Base-by-base conservation (phyloP, 2,888 invertebrate species). In the Panzeria rudis region DNA sequence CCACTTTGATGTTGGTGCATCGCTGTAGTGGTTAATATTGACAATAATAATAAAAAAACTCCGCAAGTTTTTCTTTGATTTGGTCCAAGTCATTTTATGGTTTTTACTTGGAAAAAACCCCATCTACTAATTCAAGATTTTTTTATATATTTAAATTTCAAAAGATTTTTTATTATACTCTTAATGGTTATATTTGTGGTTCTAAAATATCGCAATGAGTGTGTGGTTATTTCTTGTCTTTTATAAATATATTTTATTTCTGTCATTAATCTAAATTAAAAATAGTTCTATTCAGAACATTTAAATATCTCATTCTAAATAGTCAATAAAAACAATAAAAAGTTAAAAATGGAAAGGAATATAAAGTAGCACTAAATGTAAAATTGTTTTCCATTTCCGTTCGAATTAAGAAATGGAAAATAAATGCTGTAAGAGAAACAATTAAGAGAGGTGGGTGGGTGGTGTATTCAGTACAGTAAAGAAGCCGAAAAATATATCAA, bases 361-460 rank as follows among this genome's bases (percentile, higher is more conserved):
- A 41, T 3, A 41, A 41, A 41, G 9, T 15, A 41, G 56, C 25
- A 56, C 11, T 41, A 23, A 52, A 44, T 64, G 66, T 54, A 32
- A 59, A 68, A 61, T 20, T 61, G 59, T 56, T 69, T 78, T 61
- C 61, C 52, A 52, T 69, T 69, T 78, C 52, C 61, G 61, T 69
- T 69, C 38, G 38, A 68, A 68, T 35, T 5, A 44, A 38, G n/a
- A n/a, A 52, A 25, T 13, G 11, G 13, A 8, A 41, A 50, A 54
- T n/a, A 29, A 44, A n/a, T 44, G 56, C 56, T 44, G 25, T 0
- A 25, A 56, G 25, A 56, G 41, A 71, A 29, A 54, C 4, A 52
- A 5, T 52, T 52, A 52, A 52, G 3, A 52, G 13, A 35, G 9
- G n/a, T n/a, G n/a, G n/a, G 7, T 7, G 7, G 3, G 7, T 32